Percentiles rank a stretch among this genome's conserved stretches.
Conservation (phyloP, 64 coral and sea anemone genomes). For the Actinia equina region DNA sequence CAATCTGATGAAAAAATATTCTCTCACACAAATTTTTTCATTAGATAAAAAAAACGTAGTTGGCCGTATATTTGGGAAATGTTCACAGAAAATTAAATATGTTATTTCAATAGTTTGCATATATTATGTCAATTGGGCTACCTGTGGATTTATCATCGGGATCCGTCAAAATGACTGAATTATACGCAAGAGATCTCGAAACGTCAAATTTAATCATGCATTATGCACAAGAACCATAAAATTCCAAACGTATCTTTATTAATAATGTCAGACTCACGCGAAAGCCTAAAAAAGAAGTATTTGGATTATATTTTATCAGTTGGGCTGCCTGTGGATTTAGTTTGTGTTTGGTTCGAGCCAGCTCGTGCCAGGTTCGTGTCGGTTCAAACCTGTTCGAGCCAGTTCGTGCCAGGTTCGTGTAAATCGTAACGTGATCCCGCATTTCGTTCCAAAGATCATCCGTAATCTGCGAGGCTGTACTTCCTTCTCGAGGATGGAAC, state of each 20-base stretch:
- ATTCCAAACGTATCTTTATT: too few relatives aligned
- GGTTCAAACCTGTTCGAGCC: not conserved
- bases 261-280: too few relatives aligned
- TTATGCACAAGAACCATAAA: too few relatives aligned
- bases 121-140: not conserved
- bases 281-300: too few relatives aligned
- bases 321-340: not conserved
- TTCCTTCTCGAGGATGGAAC: not conserved
- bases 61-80: too few relatives aligned
- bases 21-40: too few relatives aligned
- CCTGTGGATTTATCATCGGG: not conserved
- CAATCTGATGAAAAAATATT: too few relatives aligned
- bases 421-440: constrained; percentile 9
- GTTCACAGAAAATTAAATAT: not conserved
- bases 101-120: too few relatives aligned
- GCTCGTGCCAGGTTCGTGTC: not conserved
- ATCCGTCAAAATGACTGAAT: too few relatives aligned
- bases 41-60: too few relatives aligned
- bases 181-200: too few relatives aligned
- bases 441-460: constrained; percentile 12
- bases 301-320: not conserved
- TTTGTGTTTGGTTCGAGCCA: not conserved
- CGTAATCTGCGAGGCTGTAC: not conserved
- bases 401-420: not conserved
- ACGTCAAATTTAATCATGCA: too few relatives aligned